A percentile compares a stretch with the other conserved stretches of the same genome.
Conservation (phyloP, 2,888 invertebrate genomes). For the Epicampocera succincta region DNA sequence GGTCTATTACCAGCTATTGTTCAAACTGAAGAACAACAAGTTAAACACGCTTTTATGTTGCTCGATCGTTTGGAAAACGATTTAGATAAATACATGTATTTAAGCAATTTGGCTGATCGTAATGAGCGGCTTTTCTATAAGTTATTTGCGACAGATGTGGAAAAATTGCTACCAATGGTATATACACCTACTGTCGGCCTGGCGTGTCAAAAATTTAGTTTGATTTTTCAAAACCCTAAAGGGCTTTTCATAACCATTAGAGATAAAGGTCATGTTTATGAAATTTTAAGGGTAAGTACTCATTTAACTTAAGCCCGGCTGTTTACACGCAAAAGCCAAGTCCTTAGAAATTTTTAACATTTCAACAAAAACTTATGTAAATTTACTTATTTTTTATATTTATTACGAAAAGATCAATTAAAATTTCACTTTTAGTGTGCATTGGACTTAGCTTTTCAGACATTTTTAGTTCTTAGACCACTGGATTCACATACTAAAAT, state of each 20-base stretch:
- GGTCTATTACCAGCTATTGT: constrained; percentile 96
- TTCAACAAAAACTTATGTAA: no score
- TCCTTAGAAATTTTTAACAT: no score
- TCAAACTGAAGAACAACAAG: constrained; percentile 93
- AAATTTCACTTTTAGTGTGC: no score
- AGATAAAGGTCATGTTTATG: constrained; percentile 96
- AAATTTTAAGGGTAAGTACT: constrained; percentile 91
- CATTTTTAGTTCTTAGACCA: no score
- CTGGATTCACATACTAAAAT: no score
- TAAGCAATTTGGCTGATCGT: constrained; percentile 91
- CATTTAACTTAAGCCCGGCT: no score
- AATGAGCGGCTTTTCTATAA: constrained; percentile 98
- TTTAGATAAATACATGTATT: constrained; percentile 97
- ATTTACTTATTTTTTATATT: no score
- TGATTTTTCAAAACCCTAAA: constrained; percentile 93
- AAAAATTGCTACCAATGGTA: constrained; percentile 97
- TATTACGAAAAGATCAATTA: no score
- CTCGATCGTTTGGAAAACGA: constrained; percentile 92
- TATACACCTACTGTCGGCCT: constrained; percentile 99
- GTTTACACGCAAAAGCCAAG: no score
- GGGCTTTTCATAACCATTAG: constrained; percentile 98
- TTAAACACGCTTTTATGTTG: constrained; percentile 90
- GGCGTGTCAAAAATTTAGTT: constrained; percentile 98
- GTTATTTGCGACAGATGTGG: constrained; percentile 92
- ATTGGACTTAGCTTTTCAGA: no score